Percentiles rank a stretch among this genome's conserved stretches.
Evolutionary conservation across 2,797 vertebrate species (phyloP).

Genomic region (Sandelia bainsii): DNA sequence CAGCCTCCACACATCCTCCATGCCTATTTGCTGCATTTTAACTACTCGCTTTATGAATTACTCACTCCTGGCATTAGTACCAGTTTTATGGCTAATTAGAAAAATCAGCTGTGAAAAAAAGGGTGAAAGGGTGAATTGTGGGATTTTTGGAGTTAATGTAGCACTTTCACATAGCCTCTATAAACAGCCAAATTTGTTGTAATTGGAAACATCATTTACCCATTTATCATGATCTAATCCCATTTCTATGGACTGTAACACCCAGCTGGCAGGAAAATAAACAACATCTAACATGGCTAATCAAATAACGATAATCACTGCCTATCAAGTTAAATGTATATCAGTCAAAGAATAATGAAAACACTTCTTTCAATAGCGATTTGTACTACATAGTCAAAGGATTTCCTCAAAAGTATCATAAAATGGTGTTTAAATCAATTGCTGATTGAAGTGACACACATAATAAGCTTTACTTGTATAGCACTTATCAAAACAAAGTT

Average conservation of each 20-base stretch:
- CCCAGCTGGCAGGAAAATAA: slow-evolving; percentile 4
- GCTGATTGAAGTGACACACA: slow-evolving; percentile 2
- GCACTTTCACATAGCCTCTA: slow-evolving; percentile 8
- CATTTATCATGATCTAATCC: slow-evolving; percentile 23
- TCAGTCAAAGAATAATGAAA: slow-evolving; percentile 15
- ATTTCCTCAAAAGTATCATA: not conserved
- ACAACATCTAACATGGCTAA: slow-evolving; percentile 6
- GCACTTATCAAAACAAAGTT: too few relatives aligned
- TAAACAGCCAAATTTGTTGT: slow-evolving; percentile 39
- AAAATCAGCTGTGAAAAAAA: slow-evolving; percentile 31
- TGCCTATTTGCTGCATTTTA: slow-evolving; percentile 41
- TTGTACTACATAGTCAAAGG: not conserved
- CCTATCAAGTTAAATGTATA: not conserved
- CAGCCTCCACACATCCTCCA: slow-evolving; percentile 36
- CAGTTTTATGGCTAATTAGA: slow-evolving; percentile 53
- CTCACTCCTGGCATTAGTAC: slow-evolving; percentile 58
- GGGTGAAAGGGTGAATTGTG: slow-evolving; percentile 29
- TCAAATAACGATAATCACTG: not conserved
- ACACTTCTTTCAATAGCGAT: not conserved
- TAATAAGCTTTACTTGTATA: too few relatives aligned
- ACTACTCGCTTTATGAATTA: slow-evolving; percentile 52
- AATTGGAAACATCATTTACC: slow-evolving; percentile 38
- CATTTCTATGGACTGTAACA: slow-evolving; percentile 10
- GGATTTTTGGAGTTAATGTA: slow-evolving; percentile 42
- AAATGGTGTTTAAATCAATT: not conserved